phyloP scores from a whole-genome alignment of 2,888 invertebrate genomes.

The Chaitophorus viminalis region DNA sequence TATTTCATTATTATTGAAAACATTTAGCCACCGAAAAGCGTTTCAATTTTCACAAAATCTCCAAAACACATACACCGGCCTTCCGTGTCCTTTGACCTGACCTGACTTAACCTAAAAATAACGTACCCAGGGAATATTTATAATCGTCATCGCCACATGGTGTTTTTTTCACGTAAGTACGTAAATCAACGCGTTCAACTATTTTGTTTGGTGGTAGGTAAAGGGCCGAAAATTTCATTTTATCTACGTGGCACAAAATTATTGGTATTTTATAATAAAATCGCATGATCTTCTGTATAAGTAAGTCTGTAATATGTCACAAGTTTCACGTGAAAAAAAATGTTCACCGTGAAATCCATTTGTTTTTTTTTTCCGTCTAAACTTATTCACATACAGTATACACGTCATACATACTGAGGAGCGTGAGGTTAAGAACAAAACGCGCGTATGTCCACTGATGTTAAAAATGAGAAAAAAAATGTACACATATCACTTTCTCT shows the following conservation, averaged over 20 bases:
- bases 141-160: too few species aligned
- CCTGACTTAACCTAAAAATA: too few species aligned
- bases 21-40: too few species aligned
- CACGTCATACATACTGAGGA: neutral
- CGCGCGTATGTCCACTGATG: neutral
- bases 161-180: neutral
- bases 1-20: too few species aligned
- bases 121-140: too few species aligned
- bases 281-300: too few species aligned
- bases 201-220: too few species aligned
- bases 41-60: too few species aligned
- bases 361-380: neutral
- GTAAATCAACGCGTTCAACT: neutral
- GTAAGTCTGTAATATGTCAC: too few species aligned
- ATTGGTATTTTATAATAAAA: neutral
- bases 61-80: too few species aligned
- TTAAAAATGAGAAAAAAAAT: neutral
- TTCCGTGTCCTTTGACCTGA: too few species aligned
- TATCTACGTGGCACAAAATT: neutral
- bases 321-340: too few species aligned
- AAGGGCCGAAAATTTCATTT: neutral
- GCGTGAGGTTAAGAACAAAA: neutral
- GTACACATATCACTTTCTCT: neutral
- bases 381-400: neutral
- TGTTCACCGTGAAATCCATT: neutral